Percentiles rank a stretch among this genome's conserved stretches.
Evolutionary conservation across 2,888 invertebrate genomes (phyloP).

Genomic region (Lasioglossum lativentre): DNA sequence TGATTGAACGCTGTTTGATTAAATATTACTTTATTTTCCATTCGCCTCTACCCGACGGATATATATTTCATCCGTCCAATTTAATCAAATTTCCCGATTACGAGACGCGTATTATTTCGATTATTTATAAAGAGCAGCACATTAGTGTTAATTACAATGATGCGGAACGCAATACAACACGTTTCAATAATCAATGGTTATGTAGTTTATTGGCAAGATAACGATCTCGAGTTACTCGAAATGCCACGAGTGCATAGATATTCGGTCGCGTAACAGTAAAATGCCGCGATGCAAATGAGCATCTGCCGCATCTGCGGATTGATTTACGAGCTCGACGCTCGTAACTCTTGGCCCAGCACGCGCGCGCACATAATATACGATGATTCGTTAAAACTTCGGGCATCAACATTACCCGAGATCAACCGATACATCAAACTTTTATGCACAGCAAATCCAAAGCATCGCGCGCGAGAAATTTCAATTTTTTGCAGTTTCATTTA

Average conservation of each 20-base stretch:
- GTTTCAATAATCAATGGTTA: not conserved
- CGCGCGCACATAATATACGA: constrained; percentile 29
- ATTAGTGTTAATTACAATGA: not conserved
- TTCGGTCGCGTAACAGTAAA: constrained; percentile 20
- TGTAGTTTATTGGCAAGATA: not conserved
- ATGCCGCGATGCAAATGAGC: constrained; percentile 46
- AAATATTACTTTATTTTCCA: not conserved
- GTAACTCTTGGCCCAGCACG: not conserved
- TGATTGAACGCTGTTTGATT: not conserved
- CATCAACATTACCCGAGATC: not conserved
- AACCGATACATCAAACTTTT: not conserved
- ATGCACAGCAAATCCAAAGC: not conserved
- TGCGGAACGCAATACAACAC: not conserved
- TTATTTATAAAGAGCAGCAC: not conserved
- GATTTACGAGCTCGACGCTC: constrained; percentile 48
- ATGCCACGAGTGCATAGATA: not conserved
- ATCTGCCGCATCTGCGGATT: constrained; percentile 54
- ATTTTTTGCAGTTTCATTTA: not conserved
- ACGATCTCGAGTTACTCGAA: not conserved
- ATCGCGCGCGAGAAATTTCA: not conserved
- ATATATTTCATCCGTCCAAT: not conserved
- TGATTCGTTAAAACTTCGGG: constrained; percentile 31
- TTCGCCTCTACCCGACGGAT: not conserved
- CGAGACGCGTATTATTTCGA: not conserved
- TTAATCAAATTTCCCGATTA: not conserved